Evolutionary conservation across 2,113 vertebrate genomes (phyloP), one percentile per base, ranked within the genome.

Genomic region (Crocuta crocuta): DNA sequence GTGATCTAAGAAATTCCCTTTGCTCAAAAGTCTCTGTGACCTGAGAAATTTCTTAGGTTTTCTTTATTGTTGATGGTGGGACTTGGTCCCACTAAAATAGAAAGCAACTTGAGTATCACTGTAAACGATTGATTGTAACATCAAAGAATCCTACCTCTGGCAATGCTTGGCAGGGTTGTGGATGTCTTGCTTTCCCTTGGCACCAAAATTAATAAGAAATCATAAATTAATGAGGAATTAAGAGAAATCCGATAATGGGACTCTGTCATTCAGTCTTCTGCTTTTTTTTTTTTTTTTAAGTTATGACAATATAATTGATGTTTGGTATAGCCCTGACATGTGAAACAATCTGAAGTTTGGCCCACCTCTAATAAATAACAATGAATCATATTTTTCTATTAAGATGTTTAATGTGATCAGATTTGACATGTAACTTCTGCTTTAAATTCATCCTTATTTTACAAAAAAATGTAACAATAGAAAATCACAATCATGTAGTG

Each of bases 281-380:
- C 24, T 58, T 58, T 15, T n/a, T 90, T 85, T 93, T 85, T 93
- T 31, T 83, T 92, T 65, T 39, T 39, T 39, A 39, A 55, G 65
- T 45, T 84, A 43, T 17, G n/a, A 48, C n/a, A 85, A 84, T 39
- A 55, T 85, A 39, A 31, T 31, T 39, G 26, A 85, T 73, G 0
- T 80, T 55, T 89, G 7, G 5, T 33, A 1, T 79, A 45, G 23
- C 4, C 33, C 76, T 95, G 12, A 61, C 24, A 39, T 50, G 15
- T 39, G 13, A 83, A 76, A 61, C 3, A 26, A 26, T 48, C 12
- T 10, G 87, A 68, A 26, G 2, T 58, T 68, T 94, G 10, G 55
- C 6, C 48, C 21, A 61, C 6, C 1, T 12, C 15, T 82, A 88
- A 68, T 81, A 43, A 85, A 68, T 39, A 39, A 12, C 61, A 50